Base-by-base conservation (phyloP, 2,113 vertebrate species). In the Jaculus jaculus region DNA sequence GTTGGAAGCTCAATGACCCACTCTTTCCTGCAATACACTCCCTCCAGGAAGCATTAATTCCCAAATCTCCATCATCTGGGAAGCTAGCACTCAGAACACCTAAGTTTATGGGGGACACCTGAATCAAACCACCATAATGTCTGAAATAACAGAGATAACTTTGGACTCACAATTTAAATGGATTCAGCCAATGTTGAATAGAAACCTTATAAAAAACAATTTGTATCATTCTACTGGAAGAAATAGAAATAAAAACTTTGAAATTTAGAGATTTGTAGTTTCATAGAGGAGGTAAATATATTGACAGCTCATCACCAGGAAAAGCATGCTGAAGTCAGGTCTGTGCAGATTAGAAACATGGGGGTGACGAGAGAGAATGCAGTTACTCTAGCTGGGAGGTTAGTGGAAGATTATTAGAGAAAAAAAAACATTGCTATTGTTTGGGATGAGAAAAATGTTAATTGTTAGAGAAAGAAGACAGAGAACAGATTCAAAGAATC, bases 401-500 rank as follows among this genome's bases (percentile, higher is more conserved):
- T 26, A 6, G 71, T 82, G 66, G 66, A 78, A 54, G 66, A 71
- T 91, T 72, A 90, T n/a, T 32, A 90, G 74, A 42, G 3, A 21
- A n/a, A 6, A 66, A 21, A n/a, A 6, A 66, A 72, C 7, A 51
- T 18, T 66, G 21, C 39, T 82, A 69, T 37, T 10, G 8, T 5
- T 88, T 71, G 1, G 66, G 69, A 84, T 75, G 30, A 85, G 28
- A 28, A 26, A 84, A 73, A 47, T 39, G 26, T 0, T 89, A 60
- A 54, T 73, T 24, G 34, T 91, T 66, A 94, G n/a, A 84, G 81
- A 78, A 88, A 93, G 26, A 60, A 78, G 51, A 60, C 7, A 75
- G 39, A 84, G 18, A 69, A 89, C 0, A 91, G 21, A 37, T 34
- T 2, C n/a, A 79, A 81, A n/a, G 28, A 82, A 60, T 5, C 7